A percentile compares a stretch with the other conserved stretches of the same genome.
Conservation (phyloP, 2,888 invertebrate genomes). For the Apotomis capreana region DNA sequence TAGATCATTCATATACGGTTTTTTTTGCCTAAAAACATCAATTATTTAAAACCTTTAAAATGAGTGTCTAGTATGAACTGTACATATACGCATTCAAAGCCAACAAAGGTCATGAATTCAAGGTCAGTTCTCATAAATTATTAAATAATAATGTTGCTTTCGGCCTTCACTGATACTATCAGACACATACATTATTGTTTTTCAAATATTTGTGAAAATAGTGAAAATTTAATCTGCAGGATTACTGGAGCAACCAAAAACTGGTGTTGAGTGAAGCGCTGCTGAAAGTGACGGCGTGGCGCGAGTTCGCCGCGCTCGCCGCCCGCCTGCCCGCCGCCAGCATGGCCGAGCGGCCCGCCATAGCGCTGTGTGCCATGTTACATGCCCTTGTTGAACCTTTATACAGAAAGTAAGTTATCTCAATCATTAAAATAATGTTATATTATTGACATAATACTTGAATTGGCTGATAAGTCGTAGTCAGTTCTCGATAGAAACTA, state of each 20-base stretch:
- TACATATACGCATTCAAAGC: too few relatives aligned
- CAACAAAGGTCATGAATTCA: background rate
- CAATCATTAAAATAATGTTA: background rate
- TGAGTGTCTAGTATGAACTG: too few relatives aligned
- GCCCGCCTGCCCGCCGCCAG: slow-evolving; percentile 92
- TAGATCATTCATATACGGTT: too few relatives aligned
- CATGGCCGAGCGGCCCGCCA: slow-evolving; percentile 90
- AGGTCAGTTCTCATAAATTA: too few relatives aligned
- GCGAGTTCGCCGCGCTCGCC: slow-evolving; percentile 90
- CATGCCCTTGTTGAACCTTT: slow-evolving; percentile 94
- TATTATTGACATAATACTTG: too few relatives aligned
- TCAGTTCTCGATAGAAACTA: too few relatives aligned
- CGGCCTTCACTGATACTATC: too few relatives aligned
- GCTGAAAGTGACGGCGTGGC: slow-evolving; percentile 95
- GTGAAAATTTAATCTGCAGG: slow-evolving; percentile 52
- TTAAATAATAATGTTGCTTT: too few relatives aligned
- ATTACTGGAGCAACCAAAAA: slow-evolving; percentile 92
- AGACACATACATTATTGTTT: background rate
- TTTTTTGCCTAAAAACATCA: too few relatives aligned
- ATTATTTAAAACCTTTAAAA: too few relatives aligned
- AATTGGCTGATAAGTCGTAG: too few relatives aligned
- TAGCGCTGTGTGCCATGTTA: slow-evolving; percentile 90
- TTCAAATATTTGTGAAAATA: background rate
- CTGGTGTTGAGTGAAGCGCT: slow-evolving; percentile 95
- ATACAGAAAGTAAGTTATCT: slow-evolving; percentile 86